phyloP scores from a whole-genome alignment of 2,113 vertebrate species.

The Mellivora capensis region DNA sequence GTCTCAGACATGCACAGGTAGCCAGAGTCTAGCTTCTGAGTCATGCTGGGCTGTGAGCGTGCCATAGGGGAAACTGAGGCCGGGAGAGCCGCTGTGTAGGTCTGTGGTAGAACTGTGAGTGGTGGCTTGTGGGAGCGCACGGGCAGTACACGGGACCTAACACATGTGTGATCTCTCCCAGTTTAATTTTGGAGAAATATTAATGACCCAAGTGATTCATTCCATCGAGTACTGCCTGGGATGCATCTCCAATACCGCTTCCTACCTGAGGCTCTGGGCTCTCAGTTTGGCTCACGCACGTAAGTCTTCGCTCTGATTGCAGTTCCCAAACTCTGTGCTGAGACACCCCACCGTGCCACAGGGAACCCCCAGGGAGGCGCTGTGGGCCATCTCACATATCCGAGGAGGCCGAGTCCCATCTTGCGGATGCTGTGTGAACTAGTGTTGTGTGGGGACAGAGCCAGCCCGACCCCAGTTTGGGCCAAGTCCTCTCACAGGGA shows the following conservation, averaged over 20 bases:
- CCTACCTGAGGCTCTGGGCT: constrained; percentile 97
- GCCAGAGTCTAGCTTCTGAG: not conserved
- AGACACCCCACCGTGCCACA: rapidly evolving
- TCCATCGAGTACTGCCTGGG: constrained; percentile 97
- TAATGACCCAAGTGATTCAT: constrained; percentile 95
- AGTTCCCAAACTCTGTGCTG: not conserved
- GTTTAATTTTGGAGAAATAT: constrained; percentile 91
- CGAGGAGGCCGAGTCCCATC: rapidly evolving
- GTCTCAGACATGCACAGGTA: rapidly evolving
- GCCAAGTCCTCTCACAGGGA: not conserved
- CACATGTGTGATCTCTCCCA: constrained; percentile 69
- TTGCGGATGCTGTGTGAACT: not conserved
- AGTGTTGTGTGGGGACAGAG: not conserved
- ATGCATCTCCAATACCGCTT: constrained; percentile 97
- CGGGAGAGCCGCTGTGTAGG: rapidly evolving
- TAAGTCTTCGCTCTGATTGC: constrained; percentile 81
- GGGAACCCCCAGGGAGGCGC: rapidly evolving
- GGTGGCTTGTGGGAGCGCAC: rapidly evolving
- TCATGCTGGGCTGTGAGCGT: not conserved
- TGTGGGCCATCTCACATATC: not conserved
- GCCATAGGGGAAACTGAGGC: not conserved
- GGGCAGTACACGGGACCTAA: not conserved
- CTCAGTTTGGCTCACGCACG: constrained; percentile 97
- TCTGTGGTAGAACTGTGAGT: not conserved
- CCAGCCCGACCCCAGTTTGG: not conserved